These are phyloP conservation scores for Macroramphosus scolopax DNA, from an alignment of 2,797 vertebrate genomes.

Conservation along the genomic window DNA sequence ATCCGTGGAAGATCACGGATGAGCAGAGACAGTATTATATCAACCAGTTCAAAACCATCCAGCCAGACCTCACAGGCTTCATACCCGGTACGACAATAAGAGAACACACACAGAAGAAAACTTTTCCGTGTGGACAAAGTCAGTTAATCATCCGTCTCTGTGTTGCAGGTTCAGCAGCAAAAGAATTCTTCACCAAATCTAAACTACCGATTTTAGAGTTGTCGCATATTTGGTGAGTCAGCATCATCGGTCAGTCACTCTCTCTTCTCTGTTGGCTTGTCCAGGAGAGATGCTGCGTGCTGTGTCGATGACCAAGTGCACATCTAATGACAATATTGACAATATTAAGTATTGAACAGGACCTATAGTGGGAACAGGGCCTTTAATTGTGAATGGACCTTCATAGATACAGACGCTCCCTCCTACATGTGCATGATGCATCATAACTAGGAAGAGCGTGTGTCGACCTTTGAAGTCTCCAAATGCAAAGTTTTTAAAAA, in stretches of 20 bases:
- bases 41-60: slow-evolving; percentile 99
- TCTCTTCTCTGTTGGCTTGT: neutral
- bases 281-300: too few relatives aligned
- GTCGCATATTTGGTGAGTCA: slow-evolving; percentile 98
- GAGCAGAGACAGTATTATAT: slow-evolving; percentile 99
- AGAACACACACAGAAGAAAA: neutral
- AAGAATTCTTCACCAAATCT: slow-evolving; percentile 99
- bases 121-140: neutral
- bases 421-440: too few relatives aligned
- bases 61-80: slow-evolving; percentile 96
- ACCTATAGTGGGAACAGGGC: too few relatives aligned
- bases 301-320: too few relatives aligned
- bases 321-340: too few relatives aligned
- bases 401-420: too few relatives aligned
- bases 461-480: too few relatives aligned
- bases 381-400: too few relatives aligned
- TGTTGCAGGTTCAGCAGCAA: slow-evolving; percentile 93
- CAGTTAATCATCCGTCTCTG: neutral
- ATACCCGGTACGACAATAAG: slow-evolving; percentile 87
- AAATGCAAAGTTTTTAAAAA: too few relatives aligned
- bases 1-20: slow-evolving; percentile 99
- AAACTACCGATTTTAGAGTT: slow-evolving; percentile 98
- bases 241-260: neutral
- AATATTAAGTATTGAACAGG: too few relatives aligned
- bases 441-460: too few relatives aligned